Conservation (phyloP, 2,888 invertebrate species). For the Mamestra brassicae region DNA sequence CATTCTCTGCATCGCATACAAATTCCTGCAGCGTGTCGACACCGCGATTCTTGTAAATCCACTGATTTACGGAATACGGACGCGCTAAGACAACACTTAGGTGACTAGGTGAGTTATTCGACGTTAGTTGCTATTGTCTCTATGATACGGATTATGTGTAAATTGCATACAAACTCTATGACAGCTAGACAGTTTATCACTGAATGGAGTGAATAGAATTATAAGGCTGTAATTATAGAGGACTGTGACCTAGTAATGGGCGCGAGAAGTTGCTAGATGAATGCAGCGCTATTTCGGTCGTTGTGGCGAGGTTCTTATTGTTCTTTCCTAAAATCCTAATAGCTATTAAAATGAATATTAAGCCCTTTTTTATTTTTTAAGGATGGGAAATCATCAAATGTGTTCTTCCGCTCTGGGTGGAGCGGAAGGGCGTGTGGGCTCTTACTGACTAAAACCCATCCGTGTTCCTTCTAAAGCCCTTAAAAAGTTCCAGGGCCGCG, state of each 20-base stretch:
- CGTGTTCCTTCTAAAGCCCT: too few relatives aligned
- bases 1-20: slow-evolving; percentile 76
- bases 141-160: slow-evolving; percentile 50
- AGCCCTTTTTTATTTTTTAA: too few relatives aligned
- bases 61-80: slow-evolving; percentile 75
- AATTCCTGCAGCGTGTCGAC: slow-evolving; percentile 77
- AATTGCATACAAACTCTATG: slow-evolving; percentile 44
- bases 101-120: slow-evolving; percentile 25
- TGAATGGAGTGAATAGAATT: slow-evolving; percentile 16
- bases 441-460: too few relatives aligned
- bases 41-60: slow-evolving; percentile 69
- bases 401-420: too few relatives aligned
- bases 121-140: slow-evolving; percentile 40
- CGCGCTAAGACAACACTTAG: slow-evolving; percentile 24
- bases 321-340: too few relatives aligned
- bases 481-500: too few relatives aligned
- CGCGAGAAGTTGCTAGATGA: neutral
- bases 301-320: too few relatives aligned
- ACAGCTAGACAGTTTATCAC: slow-evolving; percentile 51
- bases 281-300: neutral
- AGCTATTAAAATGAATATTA: too few relatives aligned
- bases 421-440: too few relatives aligned
- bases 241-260: neutral
- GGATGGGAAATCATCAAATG: too few relatives aligned
- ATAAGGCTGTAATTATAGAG: slow-evolving; percentile 10